Conservation (phyloP, 1,140 invertebrate genomes). For the Drosophila pectinifera region DNA sequence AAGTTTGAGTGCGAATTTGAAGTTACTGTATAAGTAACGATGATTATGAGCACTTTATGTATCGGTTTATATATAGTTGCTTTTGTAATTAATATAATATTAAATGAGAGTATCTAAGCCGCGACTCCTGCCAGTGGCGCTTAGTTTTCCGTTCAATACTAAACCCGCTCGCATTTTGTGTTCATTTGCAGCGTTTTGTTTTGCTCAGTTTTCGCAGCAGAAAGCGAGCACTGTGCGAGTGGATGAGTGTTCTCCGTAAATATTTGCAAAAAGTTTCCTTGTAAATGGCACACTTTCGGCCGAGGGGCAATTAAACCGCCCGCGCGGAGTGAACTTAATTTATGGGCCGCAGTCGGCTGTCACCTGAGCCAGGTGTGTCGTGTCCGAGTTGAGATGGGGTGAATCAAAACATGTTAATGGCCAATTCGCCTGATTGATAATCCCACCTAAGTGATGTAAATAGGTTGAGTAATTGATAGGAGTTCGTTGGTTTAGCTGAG, state of each 20-base stretch:
- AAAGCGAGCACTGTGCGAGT: conserved; percentile 29
- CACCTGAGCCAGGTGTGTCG: conserved; percentile 34
- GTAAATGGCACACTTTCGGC: conserved; percentile 14
- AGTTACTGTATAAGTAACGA: no score
- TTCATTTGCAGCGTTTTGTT: conserved; percentile 41
- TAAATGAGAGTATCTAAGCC: conserved; percentile 20
- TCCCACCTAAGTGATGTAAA: conserved; percentile 15
- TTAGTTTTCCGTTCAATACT: conserved; percentile 22
- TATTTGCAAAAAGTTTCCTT: conserved; percentile 43
- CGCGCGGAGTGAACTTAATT: conserved; percentile 13
- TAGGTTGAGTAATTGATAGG: conserved; percentile 18
- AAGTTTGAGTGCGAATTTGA: no score
- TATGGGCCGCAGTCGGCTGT: conserved; percentile 12
- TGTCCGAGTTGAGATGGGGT: neutral
- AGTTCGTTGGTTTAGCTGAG: neutral
- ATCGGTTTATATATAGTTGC: no score
- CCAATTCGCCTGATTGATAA: conserved; percentile 49
- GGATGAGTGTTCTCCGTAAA: conserved; percentile 36
- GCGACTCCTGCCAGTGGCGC: neutral
- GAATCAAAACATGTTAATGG: conserved; percentile 39
- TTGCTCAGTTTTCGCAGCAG: conserved; percentile 32
- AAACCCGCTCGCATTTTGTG: conserved; percentile 37
- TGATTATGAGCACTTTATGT: no score
- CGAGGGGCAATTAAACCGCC: conserved; percentile 32
- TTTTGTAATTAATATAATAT: no score